Base-by-base conservation (phyloP, 92 coral and sea anemone species). In the Umimayanthus kanabou region DNA sequence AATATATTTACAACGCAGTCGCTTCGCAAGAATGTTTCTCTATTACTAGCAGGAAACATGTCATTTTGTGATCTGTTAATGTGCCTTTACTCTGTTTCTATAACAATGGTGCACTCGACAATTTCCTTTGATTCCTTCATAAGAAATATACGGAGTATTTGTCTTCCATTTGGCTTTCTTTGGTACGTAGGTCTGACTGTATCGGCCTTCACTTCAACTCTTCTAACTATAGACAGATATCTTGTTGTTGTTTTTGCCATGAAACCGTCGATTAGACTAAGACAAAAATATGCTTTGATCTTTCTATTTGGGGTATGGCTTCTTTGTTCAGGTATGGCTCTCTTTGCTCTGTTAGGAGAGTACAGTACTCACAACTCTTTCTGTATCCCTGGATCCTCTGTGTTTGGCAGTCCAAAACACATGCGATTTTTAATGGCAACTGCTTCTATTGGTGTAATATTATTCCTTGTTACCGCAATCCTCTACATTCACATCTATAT, bases 341-440 rank as follows among this genome's bases (percentile, higher is more conserved):
- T 90, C 10, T 89, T 92, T 22, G 94, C 96, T 14, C 39, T 92
- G 76, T 79, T 88, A 7, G 79, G 90, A 33, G 76, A 90, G 45
- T 92, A 91, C 15, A 92, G 91, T 90, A 90, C 93, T 37, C 87
- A 93, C 22, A 94, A 93, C 61, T 92, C 96, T 2, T 94, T 92
- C 89, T 94, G 96, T 25, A 89, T 94, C 18, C 96, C 96, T 3
- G 89, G 91, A 28, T 94, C 92, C 57, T 94, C 96, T 9, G 90
- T 91, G 25, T 85, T 85, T 23, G 87, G 73, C 9, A 91, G 90
- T 37, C 94, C 96, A 1, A 53, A 80, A 23, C 86, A 94, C 5
- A 92, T 88, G 73, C 87, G 91, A n/a, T 94, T 88, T 88, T 88
- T 94, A 77, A 79, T 90, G 2, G 29, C 93, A 39, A 39, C 92